A percentile compares a stretch with the other conserved stretches of the same genome.
phyloP scores from a whole-genome alignment of 2,888 invertebrate genomes.

The Lithophane leautieri region DNA sequence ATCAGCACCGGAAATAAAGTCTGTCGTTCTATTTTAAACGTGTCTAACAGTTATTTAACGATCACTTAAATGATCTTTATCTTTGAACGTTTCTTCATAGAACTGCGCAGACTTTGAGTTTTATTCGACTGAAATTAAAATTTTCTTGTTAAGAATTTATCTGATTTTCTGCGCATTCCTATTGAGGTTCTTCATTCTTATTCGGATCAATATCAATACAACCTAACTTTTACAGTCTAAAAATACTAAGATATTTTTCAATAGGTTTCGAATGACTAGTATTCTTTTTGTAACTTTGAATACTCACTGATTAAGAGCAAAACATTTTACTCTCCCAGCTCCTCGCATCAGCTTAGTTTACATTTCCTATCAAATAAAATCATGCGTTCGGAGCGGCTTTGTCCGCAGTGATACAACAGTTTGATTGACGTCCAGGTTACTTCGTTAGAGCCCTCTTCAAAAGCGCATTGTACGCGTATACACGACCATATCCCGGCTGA shows the following conservation, averaged over 20 bases:
- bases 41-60: constrained; percentile 69
- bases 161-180: not conserved
- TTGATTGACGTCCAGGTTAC: constrained; percentile 83
- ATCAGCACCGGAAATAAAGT: constrained; percentile 74
- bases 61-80: constrained; percentile 64
- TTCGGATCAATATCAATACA: not conserved
- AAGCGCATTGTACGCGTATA: constrained; percentile 69
- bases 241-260: not conserved
- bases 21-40: constrained; percentile 64
- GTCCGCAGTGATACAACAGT: constrained; percentile 66
- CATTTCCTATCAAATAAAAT: constrained; percentile 43
- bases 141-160: constrained; percentile 16
- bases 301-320: constrained; percentile 25
- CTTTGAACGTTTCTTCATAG: constrained; percentile 51
- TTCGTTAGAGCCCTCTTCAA: constrained; percentile 82
- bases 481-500: constrained; percentile 58
- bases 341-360: constrained; percentile 26
- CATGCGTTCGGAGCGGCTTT: constrained; percentile 40
- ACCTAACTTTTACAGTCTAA: not conserved
- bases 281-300: constrained; percentile 25
- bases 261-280: not conserved
- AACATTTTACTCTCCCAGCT: constrained; percentile 13
- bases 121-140: constrained; percentile 35
- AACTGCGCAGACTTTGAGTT: constrained; percentile 45
- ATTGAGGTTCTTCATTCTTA: not conserved